These are phyloP conservation scores for Clarias pachynema DNA, from an alignment of 2,797 vertebrate species.

Conservation along the genomic window DNA sequence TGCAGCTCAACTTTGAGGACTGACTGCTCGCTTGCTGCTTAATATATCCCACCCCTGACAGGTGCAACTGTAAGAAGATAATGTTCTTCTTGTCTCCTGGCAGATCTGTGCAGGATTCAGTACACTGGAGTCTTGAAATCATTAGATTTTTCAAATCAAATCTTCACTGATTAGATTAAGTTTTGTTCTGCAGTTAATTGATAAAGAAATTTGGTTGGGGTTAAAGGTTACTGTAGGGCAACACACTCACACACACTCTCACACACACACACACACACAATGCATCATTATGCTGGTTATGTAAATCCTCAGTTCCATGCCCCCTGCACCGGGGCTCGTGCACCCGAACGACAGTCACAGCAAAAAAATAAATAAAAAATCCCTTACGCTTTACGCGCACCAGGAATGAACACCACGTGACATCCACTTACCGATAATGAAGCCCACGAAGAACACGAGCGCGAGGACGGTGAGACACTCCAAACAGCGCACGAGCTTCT, in stretches of 20 bases:
- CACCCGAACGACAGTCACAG: not conserved
- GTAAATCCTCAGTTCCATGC: not conserved
- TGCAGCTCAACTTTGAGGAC: too few species aligned
- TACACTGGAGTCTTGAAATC: not conserved
- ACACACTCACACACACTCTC: not conserved
- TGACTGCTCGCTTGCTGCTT: too few species aligned
- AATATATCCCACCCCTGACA: too few species aligned
- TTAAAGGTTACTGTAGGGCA: not conserved
- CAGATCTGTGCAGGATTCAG: not conserved
- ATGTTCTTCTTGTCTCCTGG: too few species aligned
- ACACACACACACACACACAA: not conserved
- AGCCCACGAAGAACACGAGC: conserved; percentile 71
- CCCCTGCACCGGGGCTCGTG: not conserved
- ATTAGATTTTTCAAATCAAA: not conserved
- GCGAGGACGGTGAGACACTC: conserved; percentile 56
- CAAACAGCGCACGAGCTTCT: conserved; percentile 59
- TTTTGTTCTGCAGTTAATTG: not conserved
- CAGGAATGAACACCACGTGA: too few species aligned
- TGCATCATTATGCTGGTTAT: not conserved
- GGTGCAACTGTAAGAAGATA: too few species aligned
- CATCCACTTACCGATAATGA: conserved; percentile 57
- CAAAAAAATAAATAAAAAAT: not conserved
- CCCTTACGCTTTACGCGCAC: not conserved
- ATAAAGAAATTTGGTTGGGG: not conserved
- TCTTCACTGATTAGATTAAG: not conserved